Evolutionary conservation across 1,140 invertebrate genomes (phyloP).

Genomic region (Leptonema lineaticorne): DNA sequence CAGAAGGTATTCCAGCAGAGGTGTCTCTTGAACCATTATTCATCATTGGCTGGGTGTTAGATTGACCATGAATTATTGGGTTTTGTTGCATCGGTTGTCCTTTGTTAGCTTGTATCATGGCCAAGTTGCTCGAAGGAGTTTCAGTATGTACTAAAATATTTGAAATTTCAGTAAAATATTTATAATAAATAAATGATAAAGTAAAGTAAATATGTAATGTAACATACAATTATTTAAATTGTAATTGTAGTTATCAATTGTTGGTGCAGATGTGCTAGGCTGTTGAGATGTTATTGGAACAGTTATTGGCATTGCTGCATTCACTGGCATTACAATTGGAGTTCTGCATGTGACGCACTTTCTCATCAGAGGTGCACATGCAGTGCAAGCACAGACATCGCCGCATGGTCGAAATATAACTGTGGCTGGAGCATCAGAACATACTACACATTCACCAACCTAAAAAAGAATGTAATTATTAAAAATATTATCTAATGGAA

Average conservation of each 20-base stretch:
- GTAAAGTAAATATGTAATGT: not conserved
- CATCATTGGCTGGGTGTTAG: slow-evolving; percentile 60
- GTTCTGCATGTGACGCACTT: slow-evolving; percentile 93
- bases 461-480: slow-evolving; percentile 50
- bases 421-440: slow-evolving; percentile 88
- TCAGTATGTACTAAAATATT: slow-evolving; percentile 42
- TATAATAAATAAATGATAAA: not conserved
- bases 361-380: slow-evolving; percentile 91
- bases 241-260: slow-evolving; percentile 34
- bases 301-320: slow-evolving; percentile 56
- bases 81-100: slow-evolving; percentile 48
- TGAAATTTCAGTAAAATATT: too few species aligned
- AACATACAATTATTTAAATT: slow-evolving; percentile 32
- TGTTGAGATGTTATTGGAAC: slow-evolving; percentile 18
- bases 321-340: slow-evolving; percentile 79
- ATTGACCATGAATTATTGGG: slow-evolving; percentile 45
- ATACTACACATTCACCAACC: slow-evolving; percentile 96
- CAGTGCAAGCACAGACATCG: slow-evolving; percentile 93
- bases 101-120: slow-evolving; percentile 52
- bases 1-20: slow-evolving; percentile 42
- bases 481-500: slow-evolving; percentile 12
- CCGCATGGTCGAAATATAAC: slow-evolving; percentile 92
- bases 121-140: slow-evolving; percentile 50
- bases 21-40: slow-evolving; percentile 77
- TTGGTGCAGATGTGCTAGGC: not conserved